Percentiles rank a stretch among this genome's conserved stretches.
Evolutionary conservation across 2,888 invertebrate genomes (phyloP).

Genomic region (Gastrophysa polygoni): DNA sequence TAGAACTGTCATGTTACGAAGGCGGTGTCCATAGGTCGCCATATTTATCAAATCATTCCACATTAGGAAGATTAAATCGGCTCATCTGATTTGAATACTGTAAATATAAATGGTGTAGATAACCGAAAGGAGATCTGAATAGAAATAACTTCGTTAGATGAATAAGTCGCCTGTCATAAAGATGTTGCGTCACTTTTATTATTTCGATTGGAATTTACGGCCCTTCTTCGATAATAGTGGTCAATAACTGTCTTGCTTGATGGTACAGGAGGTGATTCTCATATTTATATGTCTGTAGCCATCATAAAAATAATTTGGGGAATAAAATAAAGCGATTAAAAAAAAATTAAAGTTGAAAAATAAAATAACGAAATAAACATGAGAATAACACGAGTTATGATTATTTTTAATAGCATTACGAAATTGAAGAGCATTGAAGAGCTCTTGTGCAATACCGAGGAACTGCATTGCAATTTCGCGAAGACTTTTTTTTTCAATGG

Average conservation of each 20-base stretch:
- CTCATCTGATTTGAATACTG: slow-evolving; percentile 15
- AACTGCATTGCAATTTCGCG: no score
- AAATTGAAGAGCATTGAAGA: no score
- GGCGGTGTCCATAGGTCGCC: slow-evolving; percentile 4
- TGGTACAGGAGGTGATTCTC: neutral
- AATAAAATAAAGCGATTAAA: no score
- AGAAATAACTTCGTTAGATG: slow-evolving; percentile 17
- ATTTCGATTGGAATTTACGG: neutral
- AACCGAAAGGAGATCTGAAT: slow-evolving; percentile 9
- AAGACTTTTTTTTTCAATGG: no score
- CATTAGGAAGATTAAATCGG: slow-evolving; percentile 22
- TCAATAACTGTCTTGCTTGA: neutral
- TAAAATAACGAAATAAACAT: no score
- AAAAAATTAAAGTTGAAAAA: no score
- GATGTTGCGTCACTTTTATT: neutral
- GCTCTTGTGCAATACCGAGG: no score
- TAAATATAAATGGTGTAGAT: slow-evolving; percentile 1
- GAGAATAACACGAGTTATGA: no score
- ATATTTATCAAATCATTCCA: slow-evolving; percentile 24
- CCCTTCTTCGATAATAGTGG: slow-evolving; percentile 1
- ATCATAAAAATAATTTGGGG: no score
- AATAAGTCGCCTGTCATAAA: neutral
- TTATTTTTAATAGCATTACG: no score
- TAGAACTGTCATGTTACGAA: neutral
- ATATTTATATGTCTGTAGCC: neutral